A percentile compares a stretch with the other conserved stretches of the same genome.
These are phyloP conservation scores for Sebastes diploproa DNA, from an alignment of 2,797 vertebrate species.

Conservation along the genomic window DNA sequence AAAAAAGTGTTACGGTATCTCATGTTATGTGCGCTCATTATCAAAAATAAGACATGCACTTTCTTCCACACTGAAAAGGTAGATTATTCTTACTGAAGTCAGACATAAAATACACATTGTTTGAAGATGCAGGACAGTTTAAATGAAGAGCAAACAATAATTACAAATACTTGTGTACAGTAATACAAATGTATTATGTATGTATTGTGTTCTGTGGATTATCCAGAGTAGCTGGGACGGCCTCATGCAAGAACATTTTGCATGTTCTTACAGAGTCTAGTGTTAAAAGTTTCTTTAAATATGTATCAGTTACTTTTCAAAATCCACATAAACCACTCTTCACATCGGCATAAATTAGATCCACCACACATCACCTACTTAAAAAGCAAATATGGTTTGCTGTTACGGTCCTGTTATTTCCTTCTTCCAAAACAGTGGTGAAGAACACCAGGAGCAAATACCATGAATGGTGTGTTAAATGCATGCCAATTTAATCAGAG, in stretches of 20 bases:
- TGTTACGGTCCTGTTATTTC: no score
- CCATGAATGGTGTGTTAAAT: no score
- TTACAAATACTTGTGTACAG: not conserved
- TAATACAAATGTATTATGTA: not conserved
- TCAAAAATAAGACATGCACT: no score
- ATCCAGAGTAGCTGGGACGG: not conserved
- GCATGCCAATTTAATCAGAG: no score
- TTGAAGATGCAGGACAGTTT: not conserved
- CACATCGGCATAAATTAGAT: not conserved
- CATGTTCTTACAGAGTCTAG: no score
- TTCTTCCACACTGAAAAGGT: not conserved
- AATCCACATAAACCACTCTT: not conserved
- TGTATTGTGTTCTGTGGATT: not conserved
- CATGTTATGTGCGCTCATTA: not conserved
- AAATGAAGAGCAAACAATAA: no score
- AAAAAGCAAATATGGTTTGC: not conserved
- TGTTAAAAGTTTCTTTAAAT: not conserved
- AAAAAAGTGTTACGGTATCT: not conserved
- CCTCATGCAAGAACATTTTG: not conserved
- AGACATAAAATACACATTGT: not conserved
- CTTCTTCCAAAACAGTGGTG: no score
- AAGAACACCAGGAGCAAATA: no score
- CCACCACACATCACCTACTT: not conserved
- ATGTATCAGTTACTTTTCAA: not conserved
- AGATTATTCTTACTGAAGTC: not conserved